Conservation (phyloP, 2,113 vertebrate species). For the Marcusenius ussheri region DNA sequence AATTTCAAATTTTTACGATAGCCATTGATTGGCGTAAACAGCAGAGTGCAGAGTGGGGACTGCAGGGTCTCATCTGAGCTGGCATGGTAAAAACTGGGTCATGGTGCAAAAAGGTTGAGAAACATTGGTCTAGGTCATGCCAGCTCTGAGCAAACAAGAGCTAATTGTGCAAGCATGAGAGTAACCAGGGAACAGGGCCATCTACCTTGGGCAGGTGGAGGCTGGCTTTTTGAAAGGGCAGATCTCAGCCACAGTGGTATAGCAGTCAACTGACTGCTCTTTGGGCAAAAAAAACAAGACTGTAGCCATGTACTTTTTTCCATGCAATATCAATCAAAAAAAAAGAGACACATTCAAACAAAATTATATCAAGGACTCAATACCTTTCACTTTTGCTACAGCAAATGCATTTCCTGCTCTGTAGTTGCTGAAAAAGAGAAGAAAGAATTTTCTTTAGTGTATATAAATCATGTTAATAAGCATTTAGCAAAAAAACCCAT, state of each 20-base stretch:
- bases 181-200: not conserved
- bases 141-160: not conserved
- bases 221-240: conserved; percentile 71
- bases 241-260: conserved; percentile 77
- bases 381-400: conserved; percentile 80
- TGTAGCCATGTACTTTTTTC: not conserved
- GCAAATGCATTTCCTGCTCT: conserved; percentile 78
- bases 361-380: conserved; percentile 32
- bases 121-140: not conserved
- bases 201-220: conserved; percentile 83
- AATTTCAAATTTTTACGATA: no score
- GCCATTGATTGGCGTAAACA: no score
- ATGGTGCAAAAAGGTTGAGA: no score
- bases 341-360: not conserved
- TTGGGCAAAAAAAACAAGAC: conserved; percentile 22
- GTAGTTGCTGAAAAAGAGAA: conserved; percentile 71
- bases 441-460: not conserved
- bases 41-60: no score
- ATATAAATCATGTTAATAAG: not conserved
- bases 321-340: not conserved
- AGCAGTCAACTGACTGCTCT: conserved; percentile 81
- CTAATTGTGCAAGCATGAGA: not conserved
- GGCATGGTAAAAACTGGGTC: no score
- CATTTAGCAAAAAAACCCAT: not conserved
- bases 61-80: no score